Evolutionary conservation across 2,888 invertebrate species (phyloP), one percentile per base, ranked within the genome.

Genomic region (Cheilosia pagana): DNA sequence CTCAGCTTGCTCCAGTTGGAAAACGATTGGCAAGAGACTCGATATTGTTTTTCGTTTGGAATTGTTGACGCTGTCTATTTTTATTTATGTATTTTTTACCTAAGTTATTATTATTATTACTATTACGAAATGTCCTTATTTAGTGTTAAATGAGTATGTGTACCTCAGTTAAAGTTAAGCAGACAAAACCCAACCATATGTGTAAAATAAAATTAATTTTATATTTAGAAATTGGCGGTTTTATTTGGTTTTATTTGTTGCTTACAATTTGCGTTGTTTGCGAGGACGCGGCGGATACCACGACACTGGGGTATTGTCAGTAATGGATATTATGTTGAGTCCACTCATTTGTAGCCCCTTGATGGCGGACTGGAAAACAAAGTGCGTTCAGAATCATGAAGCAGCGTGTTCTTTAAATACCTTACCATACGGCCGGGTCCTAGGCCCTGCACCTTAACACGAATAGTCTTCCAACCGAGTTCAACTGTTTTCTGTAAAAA

Each of bases 321-420:
- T 98, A 68, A 99, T 94, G 6, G 98, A 98, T 19, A 98, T 93
- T 87, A 99, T 95, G 82, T 97, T 94, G 43, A 98, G 90, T 14
- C 99, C 99, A 62, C 96, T 95, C 95, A 98, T 96, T 92, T 98
- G 95, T 21, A 99, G 91, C 1, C 99, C 99, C 93, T 98, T 98
- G 55, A 99, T 95, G 5, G 98, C 95, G 53, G 98, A 95, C 98
- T 98, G 93, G 0, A 82, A 93, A 94, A 74, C 71, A 87, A 87
- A 82, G 59, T 25, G 50, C 6, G 3, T 39, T 63, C 39, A 48
- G 0, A 39, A 23, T 5, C 4, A 23, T 12, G 6, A 12, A 1
- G 1, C 21, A 50, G 23, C 2, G 43, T n/a, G 7, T 6, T 23
- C 1, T 23, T 50, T 35, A 16, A 4, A 39, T 14, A 82, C 89